Evolutionary conservation across 2,888 invertebrate genomes (phyloP).

Genomic region (Cordilura impudica): DNA sequence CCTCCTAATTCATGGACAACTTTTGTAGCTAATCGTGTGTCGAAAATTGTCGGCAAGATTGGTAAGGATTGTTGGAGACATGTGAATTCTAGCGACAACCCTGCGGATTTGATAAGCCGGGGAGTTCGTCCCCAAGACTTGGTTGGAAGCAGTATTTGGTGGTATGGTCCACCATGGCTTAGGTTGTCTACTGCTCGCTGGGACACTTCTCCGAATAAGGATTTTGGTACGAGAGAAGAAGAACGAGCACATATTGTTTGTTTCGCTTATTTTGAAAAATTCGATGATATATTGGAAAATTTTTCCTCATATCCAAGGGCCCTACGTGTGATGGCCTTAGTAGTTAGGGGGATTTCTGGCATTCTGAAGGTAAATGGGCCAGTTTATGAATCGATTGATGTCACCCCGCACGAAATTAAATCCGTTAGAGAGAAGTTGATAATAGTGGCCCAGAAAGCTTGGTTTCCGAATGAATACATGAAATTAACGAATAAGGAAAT

Average conservation of each 20-base stretch:
- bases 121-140: constrained; percentile 16
- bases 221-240: constrained; percentile 9
- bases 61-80: constrained; percentile 13
- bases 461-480: background rate
- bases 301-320: background rate
- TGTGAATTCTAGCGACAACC: constrained; percentile 10
- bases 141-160: background rate
- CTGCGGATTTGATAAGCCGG: constrained; percentile 16
- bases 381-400: background rate
- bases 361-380: background rate
- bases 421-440: background rate
- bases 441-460: background rate
- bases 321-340: background rate
- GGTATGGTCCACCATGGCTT: background rate
- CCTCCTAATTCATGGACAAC: no score
- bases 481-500: background rate
- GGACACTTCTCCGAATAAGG: background rate
- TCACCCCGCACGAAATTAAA: background rate
- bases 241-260: background rate
- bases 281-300: background rate
- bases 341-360: background rate
- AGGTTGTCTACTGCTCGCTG: background rate
- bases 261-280: background rate
- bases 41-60: constrained; percentile 11
- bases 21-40: constrained; percentile 27